Conservation (phyloP, 64 coral and sea anemone genomes). For the Actinia tenebrosa region DNA sequence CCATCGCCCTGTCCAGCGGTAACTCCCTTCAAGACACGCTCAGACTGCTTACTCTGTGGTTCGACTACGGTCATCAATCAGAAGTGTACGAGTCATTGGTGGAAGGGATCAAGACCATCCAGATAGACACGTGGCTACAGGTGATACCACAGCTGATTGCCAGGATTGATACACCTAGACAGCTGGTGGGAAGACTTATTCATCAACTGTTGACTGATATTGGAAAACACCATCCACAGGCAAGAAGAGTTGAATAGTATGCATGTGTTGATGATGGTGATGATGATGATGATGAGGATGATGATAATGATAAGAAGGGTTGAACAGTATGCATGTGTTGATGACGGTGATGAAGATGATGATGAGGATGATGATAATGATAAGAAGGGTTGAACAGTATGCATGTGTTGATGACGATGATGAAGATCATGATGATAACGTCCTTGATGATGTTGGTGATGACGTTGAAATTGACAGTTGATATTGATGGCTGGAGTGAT, state of each 20-base stretch:
- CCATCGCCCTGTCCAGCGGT: conserved; percentile 88
- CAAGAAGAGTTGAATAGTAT: neutral
- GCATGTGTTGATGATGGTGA: neutral
- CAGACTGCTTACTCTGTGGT: conserved; percentile 84
- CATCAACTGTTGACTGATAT: conserved; percentile 95
- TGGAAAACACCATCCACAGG: conserved; percentile 97
- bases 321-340: neutral
- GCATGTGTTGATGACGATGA: neutral
- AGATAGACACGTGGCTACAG: conserved; percentile 97
- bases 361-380: too few species aligned
- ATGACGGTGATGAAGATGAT: neutral
- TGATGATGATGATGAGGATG: neutral
- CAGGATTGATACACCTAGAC: conserved; percentile 91
- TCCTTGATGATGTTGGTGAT: neutral
- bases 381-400: neutral
- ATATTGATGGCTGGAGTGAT: too few species aligned
- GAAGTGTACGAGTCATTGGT: conserved; percentile 94
- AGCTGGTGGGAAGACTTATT: conserved; percentile 88
- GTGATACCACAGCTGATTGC: conserved; percentile 98
- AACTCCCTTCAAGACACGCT: conserved; percentile 98
- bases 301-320: conserved; percentile 22
- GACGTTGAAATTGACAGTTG: neutral
- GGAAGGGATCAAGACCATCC: conserved; percentile 96
- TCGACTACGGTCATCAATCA: conserved; percentile 89
- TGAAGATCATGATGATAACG: neutral